Percentiles rank a stretch among this genome's conserved stretches.
Conservation (phyloP, 2,113 vertebrate genomes). For the Cathartes aura region DNA sequence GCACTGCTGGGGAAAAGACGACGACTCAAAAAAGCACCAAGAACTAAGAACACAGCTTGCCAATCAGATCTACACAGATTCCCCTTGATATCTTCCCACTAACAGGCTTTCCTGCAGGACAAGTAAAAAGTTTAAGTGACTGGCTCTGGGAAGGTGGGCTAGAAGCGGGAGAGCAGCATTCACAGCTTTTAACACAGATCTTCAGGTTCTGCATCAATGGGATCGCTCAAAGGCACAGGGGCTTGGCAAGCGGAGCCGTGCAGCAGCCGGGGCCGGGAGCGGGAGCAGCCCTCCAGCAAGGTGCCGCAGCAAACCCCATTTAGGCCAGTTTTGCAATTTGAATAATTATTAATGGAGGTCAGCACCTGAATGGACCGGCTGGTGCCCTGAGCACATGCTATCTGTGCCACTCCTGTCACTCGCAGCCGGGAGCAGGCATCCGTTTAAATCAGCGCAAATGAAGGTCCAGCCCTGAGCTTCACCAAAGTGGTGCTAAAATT, state of each 20-base stretch:
- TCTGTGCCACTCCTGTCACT: background rate
- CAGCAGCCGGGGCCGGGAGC: background rate
- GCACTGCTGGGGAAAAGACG: slow-evolving; percentile 69
- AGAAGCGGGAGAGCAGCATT: slow-evolving; percentile 12
- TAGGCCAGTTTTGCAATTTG: background rate
- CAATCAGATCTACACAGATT: slow-evolving; percentile 66
- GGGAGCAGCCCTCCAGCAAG: background rate
- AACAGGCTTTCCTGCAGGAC: slow-evolving; percentile 69
- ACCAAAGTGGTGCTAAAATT: background rate
- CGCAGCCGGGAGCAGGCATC: accelerated
- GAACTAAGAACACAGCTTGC: slow-evolving; percentile 70
- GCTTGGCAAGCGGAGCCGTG: background rate
- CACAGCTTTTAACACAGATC: slow-evolving; percentile 31
- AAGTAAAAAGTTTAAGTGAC: slow-evolving; percentile 70
- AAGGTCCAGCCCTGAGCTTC: background rate
- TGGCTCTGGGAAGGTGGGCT: slow-evolving; percentile 50
- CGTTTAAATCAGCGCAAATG: background rate
- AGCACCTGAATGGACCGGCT: background rate
- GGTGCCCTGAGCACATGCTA: background rate
- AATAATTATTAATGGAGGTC: background rate
- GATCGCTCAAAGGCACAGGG: background rate
- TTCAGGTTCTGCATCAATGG: background rate
- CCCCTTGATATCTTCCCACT: slow-evolving; percentile 74
- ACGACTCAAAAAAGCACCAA: slow-evolving; percentile 69
- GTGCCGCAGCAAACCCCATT: background rate